Percentiles rank a stretch among this genome's conserved stretches.
Evolutionary conservation across 2,888 invertebrate species (phyloP).

Genomic region (Gymnocheta viridis): DNA sequence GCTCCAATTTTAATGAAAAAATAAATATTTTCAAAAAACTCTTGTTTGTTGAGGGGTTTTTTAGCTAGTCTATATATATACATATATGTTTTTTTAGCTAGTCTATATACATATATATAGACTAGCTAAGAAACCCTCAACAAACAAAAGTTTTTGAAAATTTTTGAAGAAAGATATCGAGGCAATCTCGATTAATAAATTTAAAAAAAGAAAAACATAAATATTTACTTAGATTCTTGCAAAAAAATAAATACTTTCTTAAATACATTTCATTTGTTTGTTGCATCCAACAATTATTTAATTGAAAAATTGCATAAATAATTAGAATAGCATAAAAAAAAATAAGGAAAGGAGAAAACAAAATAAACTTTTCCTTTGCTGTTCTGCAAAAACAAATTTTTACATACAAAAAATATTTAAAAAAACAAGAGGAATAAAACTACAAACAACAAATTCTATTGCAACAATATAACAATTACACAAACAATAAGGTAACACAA

Average conservation of each 20-base stretch:
- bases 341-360: slow-evolving; percentile 27
- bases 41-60: too few relatives aligned
- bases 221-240: background rate
- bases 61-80: too few relatives aligned
- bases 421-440: background rate
- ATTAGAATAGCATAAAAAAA: slow-evolving; percentile 41
- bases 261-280: background rate
- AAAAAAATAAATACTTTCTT: background rate
- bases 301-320: slow-evolving; percentile 56
- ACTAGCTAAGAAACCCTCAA: too few relatives aligned
- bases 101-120: too few relatives aligned
- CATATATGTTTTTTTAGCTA: too few relatives aligned
- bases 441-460: slow-evolving; percentile 32
- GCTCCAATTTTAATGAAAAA: too few relatives aligned
- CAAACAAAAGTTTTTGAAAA: too few relatives aligned
- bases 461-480: slow-evolving; percentile 46
- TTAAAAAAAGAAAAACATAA: background rate
- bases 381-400: slow-evolving; percentile 59
- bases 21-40: too few relatives aligned
- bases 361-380: slow-evolving; percentile 62
- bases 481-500: slow-evolving; percentile 41
- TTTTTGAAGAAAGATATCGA: too few relatives aligned
- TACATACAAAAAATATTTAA: slow-evolving; percentile 5
- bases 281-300: slow-evolving; percentile 36
- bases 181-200: too few relatives aligned